Percentiles rank a stretch among this genome's conserved stretches.
phyloP scores from a whole-genome alignment of 1,140 invertebrate genomes.

The Colletes gigas region DNA sequence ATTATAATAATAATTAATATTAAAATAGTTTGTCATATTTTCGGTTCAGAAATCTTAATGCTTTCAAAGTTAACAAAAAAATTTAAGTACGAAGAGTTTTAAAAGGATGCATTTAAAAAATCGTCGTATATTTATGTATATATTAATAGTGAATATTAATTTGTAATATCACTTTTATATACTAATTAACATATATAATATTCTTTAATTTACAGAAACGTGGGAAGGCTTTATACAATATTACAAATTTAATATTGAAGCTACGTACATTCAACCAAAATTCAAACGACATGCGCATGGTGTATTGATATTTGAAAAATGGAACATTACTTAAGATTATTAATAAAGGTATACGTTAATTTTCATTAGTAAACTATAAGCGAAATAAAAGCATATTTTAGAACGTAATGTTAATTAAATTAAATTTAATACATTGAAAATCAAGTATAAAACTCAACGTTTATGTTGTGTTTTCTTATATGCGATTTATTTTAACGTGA shows the following conservation, averaged over 20 bases:
- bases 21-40: too few relatives aligned
- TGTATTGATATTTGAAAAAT: constrained; percentile 2
- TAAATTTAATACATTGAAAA: neutral
- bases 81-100: too few relatives aligned
- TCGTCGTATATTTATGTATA: too few relatives aligned
- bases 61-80: too few relatives aligned
- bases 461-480: too few relatives aligned
- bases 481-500: too few relatives aligned
- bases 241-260: constrained; percentile 8
- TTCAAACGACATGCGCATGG: neutral
- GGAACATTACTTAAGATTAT: neutral
- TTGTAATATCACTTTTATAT: neutral
- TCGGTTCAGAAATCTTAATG: too few relatives aligned
- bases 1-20: too few relatives aligned
- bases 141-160: neutral
- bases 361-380: neutral
- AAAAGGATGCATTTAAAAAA: too few relatives aligned
- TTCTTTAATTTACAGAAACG: neutral
- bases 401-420: neutral
- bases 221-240: neutral
- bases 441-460: neutral
- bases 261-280: neutral
- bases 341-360: neutral
- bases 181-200: neutral
- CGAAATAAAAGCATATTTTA: neutral